Evolutionary conservation across 2,888 invertebrate genomes (phyloP).

Genomic region (Athrips mouffetella): DNA sequence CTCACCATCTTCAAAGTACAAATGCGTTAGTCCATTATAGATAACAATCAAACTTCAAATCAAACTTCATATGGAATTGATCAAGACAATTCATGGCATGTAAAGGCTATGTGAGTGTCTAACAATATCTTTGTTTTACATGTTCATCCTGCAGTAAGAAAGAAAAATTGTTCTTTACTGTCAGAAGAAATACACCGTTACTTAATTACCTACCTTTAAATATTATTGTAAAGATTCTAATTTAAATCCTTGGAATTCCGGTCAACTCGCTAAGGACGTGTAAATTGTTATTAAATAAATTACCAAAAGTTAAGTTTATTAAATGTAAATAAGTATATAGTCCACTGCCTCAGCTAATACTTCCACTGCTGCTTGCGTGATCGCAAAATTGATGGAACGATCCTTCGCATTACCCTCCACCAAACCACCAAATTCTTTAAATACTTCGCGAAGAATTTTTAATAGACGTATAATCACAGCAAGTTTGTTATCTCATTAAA

Average conservation of each 20-base stretch:
- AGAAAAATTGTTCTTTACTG: too few relatives aligned
- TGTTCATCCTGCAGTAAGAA: too few relatives aligned
- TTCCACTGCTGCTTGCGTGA: conserved; percentile 6
- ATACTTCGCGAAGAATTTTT: conserved; percentile 8
- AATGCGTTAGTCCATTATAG: conserved; percentile 60
- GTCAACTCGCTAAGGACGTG: too few relatives aligned
- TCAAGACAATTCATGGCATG: too few relatives aligned
- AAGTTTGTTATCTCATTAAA: conserved; percentile 37
- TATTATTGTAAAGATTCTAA: too few relatives aligned
- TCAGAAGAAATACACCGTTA: too few relatives aligned
- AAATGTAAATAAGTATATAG: background rate
- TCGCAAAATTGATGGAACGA: background rate
- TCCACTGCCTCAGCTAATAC: background rate
- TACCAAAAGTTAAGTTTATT: background rate
- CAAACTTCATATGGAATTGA: too few relatives aligned
- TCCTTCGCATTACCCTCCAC: too few relatives aligned
- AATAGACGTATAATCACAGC: conserved; percentile 19
- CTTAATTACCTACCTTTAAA: too few relatives aligned
- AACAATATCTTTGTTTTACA: too few relatives aligned
- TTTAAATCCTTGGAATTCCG: too few relatives aligned
- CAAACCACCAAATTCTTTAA: conserved; percentile 2
- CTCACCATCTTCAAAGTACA: conserved; percentile 69
- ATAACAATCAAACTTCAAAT: conserved; percentile 60
- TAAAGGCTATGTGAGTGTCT: conserved; percentile 44
- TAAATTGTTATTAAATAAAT: conserved; percentile 33